phyloP scores from a whole-genome alignment of 2,888 invertebrate species.

The Xestia rhomboidea region DNA sequence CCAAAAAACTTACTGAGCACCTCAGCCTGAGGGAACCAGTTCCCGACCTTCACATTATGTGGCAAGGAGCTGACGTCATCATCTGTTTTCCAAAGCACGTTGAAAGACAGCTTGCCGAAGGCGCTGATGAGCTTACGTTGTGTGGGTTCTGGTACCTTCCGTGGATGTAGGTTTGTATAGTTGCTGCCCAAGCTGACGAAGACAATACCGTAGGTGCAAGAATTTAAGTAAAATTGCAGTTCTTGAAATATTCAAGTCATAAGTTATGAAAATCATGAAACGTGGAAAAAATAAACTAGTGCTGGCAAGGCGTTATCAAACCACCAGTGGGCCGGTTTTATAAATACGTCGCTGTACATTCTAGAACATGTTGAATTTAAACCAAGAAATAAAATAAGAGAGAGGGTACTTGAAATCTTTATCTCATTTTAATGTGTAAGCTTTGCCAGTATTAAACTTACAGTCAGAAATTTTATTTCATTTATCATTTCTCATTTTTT shows the following conservation, averaged over 20 bases:
- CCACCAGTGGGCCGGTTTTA: no score
- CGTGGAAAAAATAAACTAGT: background rate
- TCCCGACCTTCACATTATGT: slow-evolving; percentile 31
- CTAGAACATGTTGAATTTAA: no score
- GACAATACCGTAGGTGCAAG: slow-evolving; percentile 19
- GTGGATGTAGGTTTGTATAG: slow-evolving; percentile 7
- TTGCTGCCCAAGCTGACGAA: slow-evolving; percentile 35
- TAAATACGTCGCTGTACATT: no score
- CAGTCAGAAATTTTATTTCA: no score
- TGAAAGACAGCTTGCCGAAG: slow-evolving; percentile 31
- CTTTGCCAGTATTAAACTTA: no score
- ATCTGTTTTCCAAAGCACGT: slow-evolving; percentile 37
- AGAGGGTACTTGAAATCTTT: no score
- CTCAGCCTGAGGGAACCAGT: slow-evolving; percentile 54
- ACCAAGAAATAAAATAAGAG: no score
- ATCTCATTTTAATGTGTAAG: no score
- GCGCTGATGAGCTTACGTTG: slow-evolving; percentile 28
- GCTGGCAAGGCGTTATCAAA: background rate
- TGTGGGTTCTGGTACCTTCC: slow-evolving; percentile 28
- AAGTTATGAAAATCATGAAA: no score
- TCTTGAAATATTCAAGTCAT: slow-evolving; percentile 29
- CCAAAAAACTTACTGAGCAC: slow-evolving; percentile 32
- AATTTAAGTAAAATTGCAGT: slow-evolving; percentile 24
- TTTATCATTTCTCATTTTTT: no score
- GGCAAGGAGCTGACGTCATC: slow-evolving; percentile 16